Evolutionary conservation across 1,140 invertebrate species (phyloP).

Genomic region (Metaphire vulgaris): DNA sequence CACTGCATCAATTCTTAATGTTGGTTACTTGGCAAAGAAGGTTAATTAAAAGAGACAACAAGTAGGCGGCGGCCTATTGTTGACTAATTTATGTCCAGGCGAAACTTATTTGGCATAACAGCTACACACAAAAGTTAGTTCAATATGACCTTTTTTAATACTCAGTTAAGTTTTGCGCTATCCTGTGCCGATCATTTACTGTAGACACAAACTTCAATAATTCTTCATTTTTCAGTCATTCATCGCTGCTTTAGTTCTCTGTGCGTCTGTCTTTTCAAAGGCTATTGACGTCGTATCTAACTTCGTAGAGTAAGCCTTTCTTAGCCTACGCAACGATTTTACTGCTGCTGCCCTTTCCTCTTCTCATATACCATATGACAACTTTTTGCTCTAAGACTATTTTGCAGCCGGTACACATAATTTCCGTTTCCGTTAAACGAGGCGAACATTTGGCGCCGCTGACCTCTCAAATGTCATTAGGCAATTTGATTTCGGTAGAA

Average conservation of each 20-base stretch:
- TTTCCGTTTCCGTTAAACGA: not conserved
- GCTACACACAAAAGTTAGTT: too few relatives aligned
- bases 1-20: too few relatives aligned
- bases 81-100: too few relatives aligned
- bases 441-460: not conserved
- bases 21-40: too few relatives aligned
- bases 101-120: too few relatives aligned
- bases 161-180: too few relatives aligned
- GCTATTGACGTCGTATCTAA: not conserved
- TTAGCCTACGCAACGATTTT: not conserved
- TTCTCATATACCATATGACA: not conserved
- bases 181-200: too few relatives aligned
- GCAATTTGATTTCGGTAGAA: not conserved
- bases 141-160: too few relatives aligned
- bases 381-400: not conserved
- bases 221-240: not conserved
- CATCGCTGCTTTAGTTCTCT: not conserved
- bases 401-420: not conserved
- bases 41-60: too few relatives aligned
- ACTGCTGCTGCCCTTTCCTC: not conserved
- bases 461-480: not conserved
- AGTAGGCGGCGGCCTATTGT: too few relatives aligned
- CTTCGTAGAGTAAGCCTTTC: not conserved
- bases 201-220: too few relatives aligned
- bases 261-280: not conserved